These are phyloP conservation scores for Brienomyrus brachyistius DNA, from an alignment of 2,113 vertebrate species.

Conservation along the genomic window DNA sequence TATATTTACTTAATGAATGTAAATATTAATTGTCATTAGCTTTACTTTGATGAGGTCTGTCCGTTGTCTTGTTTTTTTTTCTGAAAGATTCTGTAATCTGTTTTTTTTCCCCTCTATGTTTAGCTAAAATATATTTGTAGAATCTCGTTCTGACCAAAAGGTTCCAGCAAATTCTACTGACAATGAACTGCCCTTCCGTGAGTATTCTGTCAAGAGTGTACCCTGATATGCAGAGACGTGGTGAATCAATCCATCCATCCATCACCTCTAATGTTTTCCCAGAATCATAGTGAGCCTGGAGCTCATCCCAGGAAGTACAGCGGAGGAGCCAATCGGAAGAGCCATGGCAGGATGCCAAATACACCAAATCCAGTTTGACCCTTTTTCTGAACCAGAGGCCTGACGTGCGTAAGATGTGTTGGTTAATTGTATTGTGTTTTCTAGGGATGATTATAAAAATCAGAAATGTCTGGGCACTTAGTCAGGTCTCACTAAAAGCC, in stretches of 20 bases:
- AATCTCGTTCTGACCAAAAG: not conserved
- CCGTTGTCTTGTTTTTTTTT: not conserved
- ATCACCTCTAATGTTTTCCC: not conserved
- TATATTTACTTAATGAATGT: constrained; percentile 8
- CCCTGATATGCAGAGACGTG: not conserved
- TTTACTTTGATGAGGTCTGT: not conserved
- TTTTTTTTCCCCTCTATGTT: not conserved
- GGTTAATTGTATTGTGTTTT: not conserved
- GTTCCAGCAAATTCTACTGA: not conserved
- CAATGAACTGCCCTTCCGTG: not conserved
- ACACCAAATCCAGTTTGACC: not conserved
- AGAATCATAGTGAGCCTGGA: not conserved
- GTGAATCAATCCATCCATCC: not conserved
- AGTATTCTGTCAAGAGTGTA: not conserved
- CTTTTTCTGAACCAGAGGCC: not conserved
- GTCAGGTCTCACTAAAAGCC: not conserved
- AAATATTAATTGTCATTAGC: not conserved
- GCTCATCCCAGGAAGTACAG: not conserved
- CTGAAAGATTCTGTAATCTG: not conserved
- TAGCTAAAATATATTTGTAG: not conserved
- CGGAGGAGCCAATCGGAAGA: not conserved
- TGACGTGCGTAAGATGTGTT: not conserved
- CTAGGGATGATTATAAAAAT: not conserved
- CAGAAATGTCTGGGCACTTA: not conserved
- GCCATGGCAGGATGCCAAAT: not conserved